Base-by-base conservation (phyloP, 2,888 invertebrate genomes). In the Halictus quadricinctus region DNA sequence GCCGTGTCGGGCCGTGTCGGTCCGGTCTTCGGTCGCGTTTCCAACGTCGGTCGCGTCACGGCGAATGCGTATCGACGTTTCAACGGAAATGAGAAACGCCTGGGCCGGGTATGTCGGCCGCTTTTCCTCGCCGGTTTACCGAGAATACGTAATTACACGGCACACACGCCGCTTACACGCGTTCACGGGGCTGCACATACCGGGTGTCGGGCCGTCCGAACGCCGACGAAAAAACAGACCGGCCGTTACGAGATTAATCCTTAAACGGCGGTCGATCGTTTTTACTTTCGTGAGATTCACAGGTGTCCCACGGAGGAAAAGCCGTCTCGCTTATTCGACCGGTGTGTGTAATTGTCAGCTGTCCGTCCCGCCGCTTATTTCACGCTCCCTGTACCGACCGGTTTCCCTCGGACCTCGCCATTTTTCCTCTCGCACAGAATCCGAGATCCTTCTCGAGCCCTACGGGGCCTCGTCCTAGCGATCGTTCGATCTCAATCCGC, bases 81-180 rank as follows among this genome's bases (percentile, higher is more conserved):
- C 83, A 83, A 77, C 83, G 85, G 87, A 88, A 86, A 82, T 77
- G 86, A 80, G 87, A 85, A 87, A 83, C 83, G 72, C 83, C 83
- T 80, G 54, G 75, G 54, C 54, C 83, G 75, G 85, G 85, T 85
- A 85, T 78, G 88, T 72, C 78, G 21, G 43, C 80, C 79, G 85
- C 54, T 88, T 88, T 88, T 82, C 87, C 85, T 69, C 78, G 85
- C n/a, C 29, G 29, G 36, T 87, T 88, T 88, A 88, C 86, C 78
- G 79, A 69, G 87, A 88, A 89, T 87, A 80, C 86, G 85, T 88
- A 88, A 88, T 89, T 89, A 88, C 87, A 81, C 84, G 87, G 79
- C 74, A 82, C 83, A 82, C 86, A 88, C 84, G 88, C 85, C 82
- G 82, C 81, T 87, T 83, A 85, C 86, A 79, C 83, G 85, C 84